Conservation (phyloP, 2,888 invertebrate species). For the Balanococcus diminutus region DNA sequence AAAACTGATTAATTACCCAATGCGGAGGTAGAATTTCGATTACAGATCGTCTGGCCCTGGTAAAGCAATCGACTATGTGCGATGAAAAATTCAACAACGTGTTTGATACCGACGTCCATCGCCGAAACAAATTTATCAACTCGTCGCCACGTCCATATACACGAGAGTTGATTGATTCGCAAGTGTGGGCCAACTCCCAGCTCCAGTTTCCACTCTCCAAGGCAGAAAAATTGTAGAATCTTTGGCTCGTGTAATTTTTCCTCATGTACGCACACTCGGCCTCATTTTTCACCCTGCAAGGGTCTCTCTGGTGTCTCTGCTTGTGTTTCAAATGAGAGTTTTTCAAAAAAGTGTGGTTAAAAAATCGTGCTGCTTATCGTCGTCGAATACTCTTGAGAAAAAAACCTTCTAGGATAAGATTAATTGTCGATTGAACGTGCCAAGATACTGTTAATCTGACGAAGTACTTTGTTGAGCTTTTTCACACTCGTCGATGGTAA, state of each 20-base stretch:
- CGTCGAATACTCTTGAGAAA: background rate
- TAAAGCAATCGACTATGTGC: background rate
- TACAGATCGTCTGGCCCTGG: background rate
- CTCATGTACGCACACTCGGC: too few relatives aligned
- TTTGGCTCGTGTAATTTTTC: background rate
- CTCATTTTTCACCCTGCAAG: background rate
- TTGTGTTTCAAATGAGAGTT: background rate
- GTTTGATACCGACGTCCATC: background rate
- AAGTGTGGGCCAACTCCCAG: too few relatives aligned
- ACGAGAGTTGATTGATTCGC: background rate
- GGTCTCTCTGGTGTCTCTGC: too few relatives aligned
- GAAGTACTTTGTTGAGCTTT: background rate
- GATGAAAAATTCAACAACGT: constrained; percentile 22
- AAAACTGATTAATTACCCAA: constrained; percentile 19
- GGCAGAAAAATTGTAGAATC: background rate
- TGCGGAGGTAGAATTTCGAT: background rate
- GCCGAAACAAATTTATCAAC: background rate
- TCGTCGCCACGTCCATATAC: background rate
- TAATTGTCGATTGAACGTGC: background rate
- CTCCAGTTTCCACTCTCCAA: background rate
- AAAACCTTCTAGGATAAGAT: background rate
- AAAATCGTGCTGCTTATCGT: background rate
- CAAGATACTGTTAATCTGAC: background rate
- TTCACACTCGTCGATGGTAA: background rate
- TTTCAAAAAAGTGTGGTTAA: background rate